Evolutionary conservation across 2,888 invertebrate genomes (phyloP), one percentile per base, ranked within the genome.

Genomic region (Gisinianus flammeolus): DNA sequence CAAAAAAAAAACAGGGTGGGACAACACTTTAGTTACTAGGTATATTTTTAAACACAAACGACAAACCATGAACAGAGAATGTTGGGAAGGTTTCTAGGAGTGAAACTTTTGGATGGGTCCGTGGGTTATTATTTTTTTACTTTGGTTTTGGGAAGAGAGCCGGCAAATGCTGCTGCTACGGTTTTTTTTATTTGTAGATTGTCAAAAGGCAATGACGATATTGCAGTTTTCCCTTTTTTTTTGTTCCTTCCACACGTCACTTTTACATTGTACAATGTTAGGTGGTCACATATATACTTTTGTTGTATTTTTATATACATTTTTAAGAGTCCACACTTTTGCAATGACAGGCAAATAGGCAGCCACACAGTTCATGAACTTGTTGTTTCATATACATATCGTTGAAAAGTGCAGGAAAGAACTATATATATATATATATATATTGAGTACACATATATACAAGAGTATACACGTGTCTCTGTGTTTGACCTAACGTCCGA

Each of bases 121-220:
- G n/a, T n/a, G n/a, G n/a, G n/a, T n/a, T n/a, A n/a, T n/a, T n/a
- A n/a, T n/a, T n/a, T n/a, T n/a, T 44, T 22, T 44, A 24, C 28
- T 69, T 44, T 19, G 24, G 35, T 24, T 19, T 35, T 6, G 6
- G 67, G 16, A 1, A 26, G n/a, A n/a, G n/a, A 28, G 26, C 26
- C 64, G 33, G 28, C 22, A 6, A 12, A 62, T 28, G 26, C 24
- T 62, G 5, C 6, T 31, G 28, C 26, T 26, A 28, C 10, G 1
- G 28, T 31, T 67, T 35, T 35, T 10, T n/a, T 66, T 74, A 10
- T 66, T 31, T 66, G 44, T 66, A 74, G 74, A 74, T 74, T 74
- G 74, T 74, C 74, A 67, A 74, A 74, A 74, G 74, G 74, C 74
- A 74, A 74, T 74, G 66, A 74, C 64, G 74, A 74, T 74, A 74